Evolutionary conservation across 2,888 invertebrate species (phyloP).

Genomic region (Vannuccia rotundouncinata): DNA sequence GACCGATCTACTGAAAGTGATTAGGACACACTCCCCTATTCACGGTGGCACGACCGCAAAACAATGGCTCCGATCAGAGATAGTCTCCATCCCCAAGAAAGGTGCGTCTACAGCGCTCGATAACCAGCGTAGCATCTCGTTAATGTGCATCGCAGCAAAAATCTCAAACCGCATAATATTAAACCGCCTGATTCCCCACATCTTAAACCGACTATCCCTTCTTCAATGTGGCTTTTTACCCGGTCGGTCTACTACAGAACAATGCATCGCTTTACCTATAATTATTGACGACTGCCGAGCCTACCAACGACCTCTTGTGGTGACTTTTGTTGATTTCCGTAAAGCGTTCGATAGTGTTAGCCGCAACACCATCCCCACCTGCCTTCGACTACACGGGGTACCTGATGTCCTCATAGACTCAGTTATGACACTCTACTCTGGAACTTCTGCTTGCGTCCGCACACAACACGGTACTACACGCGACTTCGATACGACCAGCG

Average conservation of each 20-base stretch:
- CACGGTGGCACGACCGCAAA: no score
- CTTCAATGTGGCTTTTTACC: background rate
- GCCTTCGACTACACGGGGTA: background rate
- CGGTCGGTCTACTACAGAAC: background rate
- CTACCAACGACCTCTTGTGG: background rate
- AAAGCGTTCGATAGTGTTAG: background rate
- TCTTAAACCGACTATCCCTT: background rate
- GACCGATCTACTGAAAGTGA: background rate
- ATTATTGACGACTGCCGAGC: background rate
- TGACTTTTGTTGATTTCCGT: background rate
- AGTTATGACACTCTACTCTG: background rate
- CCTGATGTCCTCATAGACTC: background rate
- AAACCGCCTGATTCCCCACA: background rate
- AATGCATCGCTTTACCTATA: background rate
- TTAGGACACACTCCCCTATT: no score
- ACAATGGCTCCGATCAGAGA: background rate
- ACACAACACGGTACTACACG: background rate
- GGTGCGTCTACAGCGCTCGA: background rate
- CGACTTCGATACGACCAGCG: background rate
- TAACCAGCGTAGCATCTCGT: background rate
- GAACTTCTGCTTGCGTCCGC: background rate
- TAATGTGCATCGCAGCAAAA: constrained; percentile 9
- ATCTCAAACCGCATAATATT: constrained; percentile 4
- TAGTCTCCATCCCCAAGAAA: background rate
- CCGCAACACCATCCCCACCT: background rate